Evolutionary conservation across 2,113 vertebrate species (phyloP).

Genomic region (Oxygymnocypris stewartii): DNA sequence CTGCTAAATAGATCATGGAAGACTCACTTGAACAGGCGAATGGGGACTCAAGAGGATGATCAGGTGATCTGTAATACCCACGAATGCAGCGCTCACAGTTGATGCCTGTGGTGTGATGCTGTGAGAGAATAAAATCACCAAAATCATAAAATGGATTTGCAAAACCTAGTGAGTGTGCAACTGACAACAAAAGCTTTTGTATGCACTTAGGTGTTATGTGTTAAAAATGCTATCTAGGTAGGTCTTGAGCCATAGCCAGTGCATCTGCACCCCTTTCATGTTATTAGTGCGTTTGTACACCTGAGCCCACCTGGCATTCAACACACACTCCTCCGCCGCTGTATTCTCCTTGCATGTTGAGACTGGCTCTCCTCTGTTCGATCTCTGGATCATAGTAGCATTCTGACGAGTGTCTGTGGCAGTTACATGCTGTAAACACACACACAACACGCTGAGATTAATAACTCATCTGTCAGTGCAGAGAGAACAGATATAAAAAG

Average conservation of each 20-base stretch:
- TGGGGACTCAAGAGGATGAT: slow-evolving; percentile 80
- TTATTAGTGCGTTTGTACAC: neutral
- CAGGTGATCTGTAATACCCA: slow-evolving; percentile 86
- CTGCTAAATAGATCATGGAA: neutral
- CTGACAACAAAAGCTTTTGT: neutral
- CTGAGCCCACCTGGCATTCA: slow-evolving; percentile 85
- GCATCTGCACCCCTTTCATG: neutral
- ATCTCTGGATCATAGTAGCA: slow-evolving; percentile 90
- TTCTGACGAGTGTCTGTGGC: slow-evolving; percentile 86
- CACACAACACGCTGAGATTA: neutral
- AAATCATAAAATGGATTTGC: neutral
- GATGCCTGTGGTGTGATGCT: slow-evolving; percentile 91
- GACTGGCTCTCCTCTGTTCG: slow-evolving; percentile 79
- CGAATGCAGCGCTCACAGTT: slow-evolving; percentile 91
- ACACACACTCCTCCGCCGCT: slow-evolving; percentile 91
- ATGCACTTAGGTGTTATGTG: neutral
- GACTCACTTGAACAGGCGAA: slow-evolving; percentile 81
- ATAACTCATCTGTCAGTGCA: neutral
- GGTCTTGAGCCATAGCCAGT: neutral
- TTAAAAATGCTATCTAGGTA: neutral
- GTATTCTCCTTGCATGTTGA: slow-evolving; percentile 73
- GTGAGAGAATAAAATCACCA: neutral
- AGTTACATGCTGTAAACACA: slow-evolving; percentile 85
- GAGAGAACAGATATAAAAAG: neutral
- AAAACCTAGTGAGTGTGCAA: neutral